phyloP scores from a whole-genome alignment of 2,797 vertebrate species.

The Zalophus californianus region DNA sequence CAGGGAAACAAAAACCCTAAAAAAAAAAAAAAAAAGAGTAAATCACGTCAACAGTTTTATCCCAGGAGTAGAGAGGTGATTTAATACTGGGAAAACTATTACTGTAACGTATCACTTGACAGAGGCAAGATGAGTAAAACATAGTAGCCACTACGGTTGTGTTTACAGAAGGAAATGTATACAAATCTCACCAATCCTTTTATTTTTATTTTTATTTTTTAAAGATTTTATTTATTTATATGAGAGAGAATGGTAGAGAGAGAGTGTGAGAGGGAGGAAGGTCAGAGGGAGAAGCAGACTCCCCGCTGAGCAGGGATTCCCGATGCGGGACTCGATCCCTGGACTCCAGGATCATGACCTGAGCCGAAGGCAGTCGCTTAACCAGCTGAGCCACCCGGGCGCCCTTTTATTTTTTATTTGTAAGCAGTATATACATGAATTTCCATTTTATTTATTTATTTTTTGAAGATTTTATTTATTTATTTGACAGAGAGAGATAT shows the following conservation, averaged over 20 bases:
- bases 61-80: not conserved
- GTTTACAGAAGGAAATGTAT: slow-evolving; percentile 40
- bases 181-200: not conserved
- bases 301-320: no score
- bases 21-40: not conserved
- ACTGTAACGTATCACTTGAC: not conserved
- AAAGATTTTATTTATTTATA: not conserved
- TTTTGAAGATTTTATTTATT: no score
- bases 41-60: slow-evolving; percentile 10
- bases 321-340: no score
- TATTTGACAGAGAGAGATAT: no score
- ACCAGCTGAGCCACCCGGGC: no score
- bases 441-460: not conserved
- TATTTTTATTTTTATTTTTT: not conserved
- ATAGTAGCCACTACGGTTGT: not conserved
- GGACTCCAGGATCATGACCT: no score
- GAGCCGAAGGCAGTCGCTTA: no score
- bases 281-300: no score
- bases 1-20: slow-evolving; percentile 16
- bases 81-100: slow-evolving; percentile 37
- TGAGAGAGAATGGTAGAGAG: no score
- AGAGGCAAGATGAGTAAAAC: not conserved
- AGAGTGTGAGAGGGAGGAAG: no score
- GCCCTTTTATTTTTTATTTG: not conserved
- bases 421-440: not conserved